Evolutionary conservation across 2,888 invertebrate genomes (phyloP), one percentile per base, ranked within the genome.

Genomic region (Abrostola tripartita): DNA sequence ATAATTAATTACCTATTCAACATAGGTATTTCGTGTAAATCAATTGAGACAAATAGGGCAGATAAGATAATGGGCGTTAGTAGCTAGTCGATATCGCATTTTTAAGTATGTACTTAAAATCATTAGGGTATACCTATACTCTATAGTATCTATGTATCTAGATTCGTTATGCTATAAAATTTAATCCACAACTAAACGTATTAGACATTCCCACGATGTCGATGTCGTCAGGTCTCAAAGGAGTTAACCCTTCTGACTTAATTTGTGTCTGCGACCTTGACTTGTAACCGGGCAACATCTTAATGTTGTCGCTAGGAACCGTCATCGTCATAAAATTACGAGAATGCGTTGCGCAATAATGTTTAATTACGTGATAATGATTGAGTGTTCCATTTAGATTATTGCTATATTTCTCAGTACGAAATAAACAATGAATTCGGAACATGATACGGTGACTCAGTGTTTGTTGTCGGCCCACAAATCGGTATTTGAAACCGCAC

Each of bases 361-460:
- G 36, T 66, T 60, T 71, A 70, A 75, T 73, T 59, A 61, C 52
- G 59, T 55, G 52, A 62, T 66, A 56, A 71, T 56, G 52, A 62
- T 78, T 66, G 52, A 68, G 49, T 76, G 56, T 50, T 61, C 44
- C 40, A 65, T 60, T 61, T 62, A 74, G 52, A 9, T 12, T 40
- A 44, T 61, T 57, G 37, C 47, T 52, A 58, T 12, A 51, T 61
- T 63, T 53, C 61, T 24, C 24, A 24, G 1, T 24, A 53, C 44
- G 52, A 62, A 55, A 14, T 72, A 74, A 72, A 75, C 71, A 81
- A 80, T 82, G 57, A 84, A 84, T 79, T 79, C 78, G 84, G 85
- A 87, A 88, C 81, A 86, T 79, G 88, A 93, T 92, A 92, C 78
- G 70, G 79, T 92, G 92, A 93, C 76, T 93, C 93, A 93, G 81